Evolutionary conservation across 1,140 invertebrate species (phyloP).

Genomic region (Andrena cerasifolii): DNA sequence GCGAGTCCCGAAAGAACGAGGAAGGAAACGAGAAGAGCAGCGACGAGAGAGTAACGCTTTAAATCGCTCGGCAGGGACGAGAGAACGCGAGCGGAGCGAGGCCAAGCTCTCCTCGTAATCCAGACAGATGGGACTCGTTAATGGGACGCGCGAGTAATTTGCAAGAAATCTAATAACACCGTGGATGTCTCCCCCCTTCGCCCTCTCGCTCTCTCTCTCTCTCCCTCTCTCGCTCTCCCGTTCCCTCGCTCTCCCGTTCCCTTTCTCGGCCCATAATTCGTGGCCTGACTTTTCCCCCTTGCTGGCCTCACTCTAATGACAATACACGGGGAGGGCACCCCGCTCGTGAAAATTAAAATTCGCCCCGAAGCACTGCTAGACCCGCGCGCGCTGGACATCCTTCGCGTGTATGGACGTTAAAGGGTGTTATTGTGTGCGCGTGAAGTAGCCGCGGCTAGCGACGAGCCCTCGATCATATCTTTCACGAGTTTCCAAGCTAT

Average conservation of each 20-base stretch:
- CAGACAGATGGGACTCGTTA: slow-evolving; percentile 77
- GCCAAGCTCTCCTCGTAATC: slow-evolving; percentile 68
- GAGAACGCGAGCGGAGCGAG: slow-evolving; percentile 42
- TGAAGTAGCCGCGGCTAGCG: neutral
- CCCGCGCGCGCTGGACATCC: slow-evolving; percentile 19
- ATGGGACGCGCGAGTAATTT: slow-evolving; percentile 76
- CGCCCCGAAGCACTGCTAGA: slow-evolving; percentile 54
- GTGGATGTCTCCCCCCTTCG: slow-evolving; percentile 46
- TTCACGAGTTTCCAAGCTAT: neutral
- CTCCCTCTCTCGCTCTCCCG: slow-evolving; percentile 3
- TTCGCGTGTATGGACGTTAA: slow-evolving; percentile 40
- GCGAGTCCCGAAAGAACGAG: slow-evolving; percentile 9
- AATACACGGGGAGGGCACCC: slow-evolving; percentile 66
- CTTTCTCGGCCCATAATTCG: slow-evolving; percentile 65
- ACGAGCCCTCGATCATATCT: neutral
- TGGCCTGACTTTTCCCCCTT: slow-evolving; percentile 57
- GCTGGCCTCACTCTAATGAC: slow-evolving; percentile 66
- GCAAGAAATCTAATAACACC: slow-evolving; percentile 77
- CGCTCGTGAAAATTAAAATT: slow-evolving; percentile 74
- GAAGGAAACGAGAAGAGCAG: neutral
- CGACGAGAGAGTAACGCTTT: slow-evolving; percentile 44
- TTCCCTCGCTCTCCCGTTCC: neutral
- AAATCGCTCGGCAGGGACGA: slow-evolving; percentile 56
- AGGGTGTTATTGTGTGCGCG: neutral
- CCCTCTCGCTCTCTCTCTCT: slow-evolving; percentile 4